Percentiles rank a stretch among this genome's conserved stretches.
Evolutionary conservation across 2,888 invertebrate genomes (phyloP).

Genomic region (Leistus spinibarbis): DNA sequence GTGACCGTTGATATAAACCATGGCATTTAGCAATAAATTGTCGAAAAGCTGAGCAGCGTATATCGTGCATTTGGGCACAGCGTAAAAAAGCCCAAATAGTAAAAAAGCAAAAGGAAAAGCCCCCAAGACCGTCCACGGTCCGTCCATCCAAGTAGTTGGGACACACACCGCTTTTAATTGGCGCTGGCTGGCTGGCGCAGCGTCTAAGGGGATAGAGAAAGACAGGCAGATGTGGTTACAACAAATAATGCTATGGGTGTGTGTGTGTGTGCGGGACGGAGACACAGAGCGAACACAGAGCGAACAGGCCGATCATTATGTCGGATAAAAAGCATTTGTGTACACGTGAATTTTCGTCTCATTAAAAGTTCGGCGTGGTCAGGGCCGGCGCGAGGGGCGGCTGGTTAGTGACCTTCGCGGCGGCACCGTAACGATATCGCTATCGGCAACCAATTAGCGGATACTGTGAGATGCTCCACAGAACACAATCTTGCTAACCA

Average conservation of each 20-base stretch:
- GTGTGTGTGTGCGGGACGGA: neutral
- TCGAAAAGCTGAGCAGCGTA: neutral
- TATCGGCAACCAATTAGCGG: slow-evolving; percentile 34
- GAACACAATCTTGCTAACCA: neutral
- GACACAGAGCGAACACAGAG: neutral
- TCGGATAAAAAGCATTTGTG: slow-evolving; percentile 42
- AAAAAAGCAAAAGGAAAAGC: neutral
- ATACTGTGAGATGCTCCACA: slow-evolving; percentile 29
- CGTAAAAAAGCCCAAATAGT: neutral
- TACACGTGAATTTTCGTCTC: slow-evolving; percentile 43
- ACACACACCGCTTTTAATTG: slow-evolving; percentile 19
- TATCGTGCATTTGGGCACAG: neutral
- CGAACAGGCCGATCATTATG: slow-evolving; percentile 48
- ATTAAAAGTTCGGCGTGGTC: slow-evolving; percentile 43
- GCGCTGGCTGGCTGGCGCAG: slow-evolving; percentile 17
- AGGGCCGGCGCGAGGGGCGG: neutral
- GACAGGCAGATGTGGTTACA: slow-evolving; percentile 5
- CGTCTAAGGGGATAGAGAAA: neutral
- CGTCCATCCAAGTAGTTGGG: neutral
- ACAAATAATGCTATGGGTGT: neutral
- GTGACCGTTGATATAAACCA: too few species aligned
- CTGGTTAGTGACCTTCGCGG: slow-evolving; percentile 6
- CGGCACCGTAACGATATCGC: neutral
- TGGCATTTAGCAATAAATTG: neutral
- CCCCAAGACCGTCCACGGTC: neutral